Conservation (phyloP, 1,140 invertebrate species). For the Drosophila busckii region DNA sequence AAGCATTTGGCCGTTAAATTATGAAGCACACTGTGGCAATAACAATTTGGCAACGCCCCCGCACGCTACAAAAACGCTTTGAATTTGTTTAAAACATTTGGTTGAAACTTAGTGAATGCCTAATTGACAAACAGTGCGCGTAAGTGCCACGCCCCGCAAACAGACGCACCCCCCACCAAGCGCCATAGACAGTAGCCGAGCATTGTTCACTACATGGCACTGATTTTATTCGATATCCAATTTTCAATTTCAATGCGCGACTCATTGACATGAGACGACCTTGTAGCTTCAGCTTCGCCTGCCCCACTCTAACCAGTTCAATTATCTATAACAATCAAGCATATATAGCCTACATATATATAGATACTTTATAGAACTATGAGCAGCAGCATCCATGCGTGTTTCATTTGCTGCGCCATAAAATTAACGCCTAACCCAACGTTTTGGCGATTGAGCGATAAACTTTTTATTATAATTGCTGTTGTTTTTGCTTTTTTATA, state of each 20-base stretch:
- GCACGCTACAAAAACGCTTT: not conserved
- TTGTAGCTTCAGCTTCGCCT: constrained; percentile 40
- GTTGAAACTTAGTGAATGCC: not conserved
- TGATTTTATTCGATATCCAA: constrained; percentile 38
- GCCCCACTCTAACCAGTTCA: constrained; percentile 47
- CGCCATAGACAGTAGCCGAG: constrained; percentile 42
- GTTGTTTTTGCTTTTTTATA: constrained; percentile 7
- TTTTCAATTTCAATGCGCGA: constrained; percentile 33
- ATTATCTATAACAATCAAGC: too few relatives aligned
- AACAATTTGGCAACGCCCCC: constrained; percentile 38
- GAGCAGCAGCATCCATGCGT: constrained; percentile 8
- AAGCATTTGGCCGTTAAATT: constrained; percentile 46
- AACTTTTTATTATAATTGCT: constrained; percentile 49
- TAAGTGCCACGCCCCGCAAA: constrained; percentile 2
- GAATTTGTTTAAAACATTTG: constrained; percentile 8
- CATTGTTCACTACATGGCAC: constrained; percentile 39
- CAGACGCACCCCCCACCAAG: not conserved
- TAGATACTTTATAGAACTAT: too few relatives aligned
- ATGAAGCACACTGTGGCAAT: constrained; percentile 11
- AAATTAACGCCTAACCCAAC: constrained; percentile 29
- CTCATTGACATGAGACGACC: constrained; percentile 62
- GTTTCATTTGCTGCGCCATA: constrained; percentile 50
- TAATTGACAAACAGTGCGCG: constrained; percentile 1
- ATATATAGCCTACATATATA: too few relatives aligned
- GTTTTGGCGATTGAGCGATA: constrained; percentile 48